Evolutionary conservation across 2,888 invertebrate species (phyloP), one percentile per base, ranked within the genome.

Genomic region (Corythucha ciliata): DNA sequence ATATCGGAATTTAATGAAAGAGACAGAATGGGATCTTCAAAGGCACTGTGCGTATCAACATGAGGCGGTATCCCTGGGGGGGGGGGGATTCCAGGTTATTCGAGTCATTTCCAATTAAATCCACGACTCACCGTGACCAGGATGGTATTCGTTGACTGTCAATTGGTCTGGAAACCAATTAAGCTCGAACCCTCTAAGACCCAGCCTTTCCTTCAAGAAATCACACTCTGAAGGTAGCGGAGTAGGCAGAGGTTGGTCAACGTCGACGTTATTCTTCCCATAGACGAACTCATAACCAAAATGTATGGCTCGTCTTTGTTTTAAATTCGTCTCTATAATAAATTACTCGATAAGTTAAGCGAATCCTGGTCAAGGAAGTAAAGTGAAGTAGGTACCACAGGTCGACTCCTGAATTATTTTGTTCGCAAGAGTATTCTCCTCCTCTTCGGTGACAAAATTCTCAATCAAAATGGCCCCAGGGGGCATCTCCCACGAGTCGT

Each of bases 31-130:
- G 83, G 84, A 63, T 83, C 83, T 58, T 86, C 83, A 69, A 97
- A 98, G 0, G 91, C 85, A 67, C 91, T 91, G 65, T 94, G 93
- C 0, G 90, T 93, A 66, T 98, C 97, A 18, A 93, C 80, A 69
- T 98, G 97, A 0, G 84, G 78, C 26, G 97, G 96, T 65, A 98
- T 97, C 32, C 92, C 90, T 85, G 63, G 10, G 68, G 66, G 16
- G 18, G 20, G 27, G 12, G 41, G 14, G 16, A 32, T 39, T 4
- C 5, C 16, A 36, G 8, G 10, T 7, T 10, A 41, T 41, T 8
- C 24, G 4, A 26, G 6, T 26, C 26, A 42, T 36, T 26, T 26
- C 16, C n/a, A n/a, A n/a, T n/a, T n/a, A n/a, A n/a, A 37, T 20
- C 8, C 16, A 24, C 24, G 7, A 22, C n/a, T 5, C 69, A 75